Evolutionary conservation across 2,797 vertebrate genomes (phyloP).

Genomic region (Esox masquinongy): DNA sequence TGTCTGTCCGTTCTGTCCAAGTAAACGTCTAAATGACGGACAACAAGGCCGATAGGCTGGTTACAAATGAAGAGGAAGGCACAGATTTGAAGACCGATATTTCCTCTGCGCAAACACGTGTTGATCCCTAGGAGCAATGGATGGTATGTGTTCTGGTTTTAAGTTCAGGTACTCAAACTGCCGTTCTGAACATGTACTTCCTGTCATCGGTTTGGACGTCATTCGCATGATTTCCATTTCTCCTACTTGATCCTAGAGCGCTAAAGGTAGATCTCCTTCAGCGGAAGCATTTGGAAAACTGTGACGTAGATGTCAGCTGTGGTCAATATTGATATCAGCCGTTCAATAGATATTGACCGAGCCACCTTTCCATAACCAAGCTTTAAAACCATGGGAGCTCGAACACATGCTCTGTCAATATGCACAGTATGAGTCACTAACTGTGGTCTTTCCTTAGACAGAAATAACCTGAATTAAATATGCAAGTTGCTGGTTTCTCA

Average conservation of each 20-base stretch:
- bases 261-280: neutral
- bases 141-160: too few species aligned
- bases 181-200: neutral
- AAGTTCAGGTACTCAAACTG: too few species aligned
- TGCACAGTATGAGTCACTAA: neutral
- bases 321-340: neutral
- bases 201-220: neutral
- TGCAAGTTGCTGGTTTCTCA: neutral
- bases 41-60: neutral
- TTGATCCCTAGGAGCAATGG: neutral
- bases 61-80: neutral
- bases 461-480: neutral
- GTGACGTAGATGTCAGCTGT: neutral
- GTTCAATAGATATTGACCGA: neutral
- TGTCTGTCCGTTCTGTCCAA: neutral
- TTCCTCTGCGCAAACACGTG: slow-evolving; percentile 1
- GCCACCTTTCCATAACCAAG: neutral
- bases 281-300: neutral
- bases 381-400: neutral
- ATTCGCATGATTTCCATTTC: neutral
- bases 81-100: neutral
- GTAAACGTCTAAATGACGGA: slow-evolving; percentile 1
- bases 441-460: neutral
- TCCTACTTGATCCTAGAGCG: neutral
- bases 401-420: neutral